phyloP scores from a whole-genome alignment of 2,113 vertebrate genomes.

The Setophaga petechia region DNA sequence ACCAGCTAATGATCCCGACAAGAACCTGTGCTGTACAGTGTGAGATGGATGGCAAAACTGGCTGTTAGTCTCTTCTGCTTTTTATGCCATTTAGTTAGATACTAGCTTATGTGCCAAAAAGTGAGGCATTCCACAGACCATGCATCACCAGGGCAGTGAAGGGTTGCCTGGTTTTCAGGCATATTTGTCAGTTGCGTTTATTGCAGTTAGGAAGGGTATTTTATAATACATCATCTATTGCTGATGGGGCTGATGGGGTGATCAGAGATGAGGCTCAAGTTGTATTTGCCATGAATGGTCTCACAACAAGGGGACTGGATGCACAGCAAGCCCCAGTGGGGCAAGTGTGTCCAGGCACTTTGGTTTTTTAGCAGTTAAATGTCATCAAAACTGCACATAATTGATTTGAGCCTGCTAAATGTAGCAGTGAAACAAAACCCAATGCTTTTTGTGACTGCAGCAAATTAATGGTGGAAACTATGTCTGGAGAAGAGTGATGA shows the following conservation, averaged over 20 bases:
- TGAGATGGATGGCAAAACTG: neutral
- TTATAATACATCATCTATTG: neutral
- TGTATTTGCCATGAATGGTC: neutral
- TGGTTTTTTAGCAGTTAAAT: neutral
- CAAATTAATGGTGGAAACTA: neutral
- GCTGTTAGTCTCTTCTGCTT: neutral
- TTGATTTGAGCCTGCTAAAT: neutral
- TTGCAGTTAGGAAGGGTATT: neutral
- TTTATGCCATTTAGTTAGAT: neutral
- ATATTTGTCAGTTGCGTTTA: neutral
- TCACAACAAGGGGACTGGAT: neutral
- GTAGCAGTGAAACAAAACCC: neutral
- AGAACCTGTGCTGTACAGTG: neutral
- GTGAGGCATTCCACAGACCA: neutral
- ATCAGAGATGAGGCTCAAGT: neutral
- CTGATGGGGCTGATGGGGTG: neutral
- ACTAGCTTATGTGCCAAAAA: neutral
- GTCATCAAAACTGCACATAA: neutral
- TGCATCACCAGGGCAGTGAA: neutral
- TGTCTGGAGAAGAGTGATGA: neutral
- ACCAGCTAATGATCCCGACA: no score
- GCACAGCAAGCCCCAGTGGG: no score
- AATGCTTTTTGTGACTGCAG: neutral
- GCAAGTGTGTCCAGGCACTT: neutral
- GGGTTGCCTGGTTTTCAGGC: neutral